Conservation (phyloP, 2,113 vertebrate genomes). For the Sarotherodon lohbergeri region DNA sequence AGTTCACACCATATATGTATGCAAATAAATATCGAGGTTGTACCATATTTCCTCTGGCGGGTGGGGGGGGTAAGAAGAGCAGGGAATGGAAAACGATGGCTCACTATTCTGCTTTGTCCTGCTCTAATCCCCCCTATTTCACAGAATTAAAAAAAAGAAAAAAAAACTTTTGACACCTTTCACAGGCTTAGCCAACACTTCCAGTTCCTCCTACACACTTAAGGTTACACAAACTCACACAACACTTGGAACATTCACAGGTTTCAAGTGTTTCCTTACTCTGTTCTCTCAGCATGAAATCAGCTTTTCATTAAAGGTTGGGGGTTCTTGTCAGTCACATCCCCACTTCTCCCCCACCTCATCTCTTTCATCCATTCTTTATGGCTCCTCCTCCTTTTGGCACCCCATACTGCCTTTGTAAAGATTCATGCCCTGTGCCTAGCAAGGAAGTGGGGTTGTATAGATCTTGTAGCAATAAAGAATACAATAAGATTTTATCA, state of each 20-base stretch:
- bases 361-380: slow-evolving; percentile 49
- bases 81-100: slow-evolving; percentile 34
- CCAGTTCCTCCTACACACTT: slow-evolving; percentile 28
- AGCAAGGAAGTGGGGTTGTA: slow-evolving; percentile 16
- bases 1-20: not conserved
- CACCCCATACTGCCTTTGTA: slow-evolving; percentile 45
- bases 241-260: slow-evolving; percentile 1
- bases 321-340: not conserved
- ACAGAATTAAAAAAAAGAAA: not conserved
- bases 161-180: slow-evolving; percentile 62
- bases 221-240: slow-evolving; percentile 27
- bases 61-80: not conserved
- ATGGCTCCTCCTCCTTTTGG: slow-evolving; percentile 15
- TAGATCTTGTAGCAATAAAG: not conserved
- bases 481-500: not conserved
- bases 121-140: slow-evolving; percentile 47
- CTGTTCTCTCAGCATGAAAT: slow-evolving; percentile 25
- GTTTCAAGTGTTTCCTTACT: slow-evolving; percentile 21
- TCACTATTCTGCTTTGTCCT: slow-evolving; percentile 50
- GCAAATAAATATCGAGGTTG: not conserved
- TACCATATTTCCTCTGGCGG: not conserved
- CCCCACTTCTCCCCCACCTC: slow-evolving; percentile 31
- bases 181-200: slow-evolving; percentile 20
- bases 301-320: slow-evolving; percentile 27
- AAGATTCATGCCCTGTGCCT: slow-evolving; percentile 60